phyloP scores from a whole-genome alignment of 2,797 vertebrate species.

The Sandelia bainsii region DNA sequence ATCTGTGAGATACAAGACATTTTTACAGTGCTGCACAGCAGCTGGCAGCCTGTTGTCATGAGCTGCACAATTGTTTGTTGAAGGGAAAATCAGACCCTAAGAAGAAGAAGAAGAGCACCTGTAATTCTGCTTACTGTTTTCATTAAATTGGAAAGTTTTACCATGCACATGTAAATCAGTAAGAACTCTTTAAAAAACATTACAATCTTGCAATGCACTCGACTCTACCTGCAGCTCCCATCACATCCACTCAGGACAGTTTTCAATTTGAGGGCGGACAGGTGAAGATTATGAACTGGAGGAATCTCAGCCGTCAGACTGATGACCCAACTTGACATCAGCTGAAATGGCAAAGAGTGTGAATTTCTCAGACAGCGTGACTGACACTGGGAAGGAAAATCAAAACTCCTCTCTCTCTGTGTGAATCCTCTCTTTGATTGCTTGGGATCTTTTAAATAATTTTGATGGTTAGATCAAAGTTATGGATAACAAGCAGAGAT shows the following conservation, averaged over 20 bases:
- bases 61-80: neutral
- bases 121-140: slow-evolving; percentile 1
- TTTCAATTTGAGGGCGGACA: neutral
- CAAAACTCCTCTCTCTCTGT: neutral
- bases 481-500: slow-evolving; percentile 32
- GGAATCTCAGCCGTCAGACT: slow-evolving; percentile 13
- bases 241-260: slow-evolving; percentile 1
- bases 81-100: neutral
- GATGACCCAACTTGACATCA: slow-evolving; percentile 16
- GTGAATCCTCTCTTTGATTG: slow-evolving; percentile 3
- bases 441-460: slow-evolving; percentile 40
- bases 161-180: slow-evolving; percentile 15
- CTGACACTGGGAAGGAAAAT: slow-evolving; percentile 18
- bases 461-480: slow-evolving; percentile 53
- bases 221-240: slow-evolving; percentile 1
- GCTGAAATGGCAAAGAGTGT: neutral
- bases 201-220: neutral
- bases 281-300: neutral
- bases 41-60: slow-evolving; percentile 2
- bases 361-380: slow-evolving; percentile 33
- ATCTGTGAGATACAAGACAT: slow-evolving; percentile 2
- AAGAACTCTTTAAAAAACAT: neutral
- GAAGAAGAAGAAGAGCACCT: slow-evolving; percentile 11
- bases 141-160: neutral
- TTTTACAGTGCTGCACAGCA: slow-evolving; percentile 3